Conservation (phyloP, 92 coral and sea anemone genomes). For the Pocillopora grandis region DNA sequence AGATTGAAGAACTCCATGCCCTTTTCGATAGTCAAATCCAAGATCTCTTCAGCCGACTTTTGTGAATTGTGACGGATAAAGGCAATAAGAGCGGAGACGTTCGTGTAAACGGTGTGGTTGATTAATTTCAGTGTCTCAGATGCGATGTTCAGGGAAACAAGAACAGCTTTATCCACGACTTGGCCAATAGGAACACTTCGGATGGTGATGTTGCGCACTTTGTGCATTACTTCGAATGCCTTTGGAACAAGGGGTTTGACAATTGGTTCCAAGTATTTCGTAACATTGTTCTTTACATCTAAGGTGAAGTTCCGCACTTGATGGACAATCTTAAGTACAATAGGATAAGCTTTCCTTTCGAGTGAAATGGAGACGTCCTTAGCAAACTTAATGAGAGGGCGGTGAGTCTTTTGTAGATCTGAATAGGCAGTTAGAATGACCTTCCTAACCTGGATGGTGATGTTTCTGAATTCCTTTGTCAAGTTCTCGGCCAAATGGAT, state of each 20-base stretch:
- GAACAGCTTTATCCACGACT: conserved; percentile 59
- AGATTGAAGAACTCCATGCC: conserved; percentile 52
- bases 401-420: conserved; percentile 53
- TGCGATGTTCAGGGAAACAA: conserved; percentile 51
- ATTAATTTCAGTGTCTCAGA: conserved; percentile 49
- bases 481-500: conserved; percentile 70
- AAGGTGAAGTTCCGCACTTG: conserved; percentile 40
- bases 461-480: conserved; percentile 49
- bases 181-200: conserved; percentile 65
- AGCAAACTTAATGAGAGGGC: conserved; percentile 63
- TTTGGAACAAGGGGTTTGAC: conserved; percentile 63
- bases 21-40: conserved; percentile 67
- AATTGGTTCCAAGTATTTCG: conserved; percentile 62
- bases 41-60: conserved; percentile 75
- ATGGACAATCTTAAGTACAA: conserved; percentile 47
- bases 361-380: conserved; percentile 58
- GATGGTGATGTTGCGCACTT: conserved; percentile 68
- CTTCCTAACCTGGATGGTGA: conserved; percentile 40
- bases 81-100: conserved; percentile 56
- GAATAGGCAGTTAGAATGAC: conserved; percentile 36
- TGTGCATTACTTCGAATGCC: conserved; percentile 58
- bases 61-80: conserved; percentile 69
- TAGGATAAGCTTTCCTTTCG: conserved; percentile 65
- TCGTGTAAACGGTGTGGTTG: conserved; percentile 72
- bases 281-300: conserved; percentile 47